A percentile compares a stretch with the other conserved stretches of the same genome.
These are phyloP conservation scores for Xerus inauris DNA, from an alignment of 2,113 vertebrate genomes.

Conservation along the genomic window DNA sequence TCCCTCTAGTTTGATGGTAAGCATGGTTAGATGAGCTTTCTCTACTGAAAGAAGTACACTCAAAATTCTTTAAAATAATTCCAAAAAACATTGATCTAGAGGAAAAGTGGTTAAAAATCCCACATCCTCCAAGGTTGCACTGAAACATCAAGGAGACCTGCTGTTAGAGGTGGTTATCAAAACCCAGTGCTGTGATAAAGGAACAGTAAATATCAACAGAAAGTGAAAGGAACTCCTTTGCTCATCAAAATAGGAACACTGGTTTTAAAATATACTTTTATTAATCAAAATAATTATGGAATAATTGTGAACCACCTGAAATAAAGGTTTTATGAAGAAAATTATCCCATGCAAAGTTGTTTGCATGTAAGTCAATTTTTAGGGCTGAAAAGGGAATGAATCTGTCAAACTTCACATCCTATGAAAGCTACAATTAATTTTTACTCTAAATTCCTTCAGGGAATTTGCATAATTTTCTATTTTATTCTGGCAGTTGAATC, in stretches of 20 bases:
- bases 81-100: constrained; percentile 5
- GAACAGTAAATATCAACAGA: not conserved
- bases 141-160: constrained; percentile 25
- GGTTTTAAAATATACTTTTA: not conserved
- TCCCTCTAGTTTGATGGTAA: constrained; percentile 14
- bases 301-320: not conserved
- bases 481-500: constrained; percentile 10
- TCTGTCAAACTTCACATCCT: not conserved
- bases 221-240: not conserved
- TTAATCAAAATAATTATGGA: constrained; percentile 24
- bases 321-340: constrained; percentile 37
- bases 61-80: constrained; percentile 52
- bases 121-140: not conserved
- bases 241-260: not conserved
- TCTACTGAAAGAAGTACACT: not conserved
- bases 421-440: not conserved
- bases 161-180: not conserved
- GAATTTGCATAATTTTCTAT: not conserved
- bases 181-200: not conserved
- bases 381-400: not conserved
- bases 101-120: not conserved
- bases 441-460: not conserved
- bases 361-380: not conserved
- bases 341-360: not conserved
- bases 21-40: not conserved